These are phyloP conservation scores for Bujurquina vittata DNA, from an alignment of 2,113 vertebrate genomes.

Conservation along the genomic window DNA sequence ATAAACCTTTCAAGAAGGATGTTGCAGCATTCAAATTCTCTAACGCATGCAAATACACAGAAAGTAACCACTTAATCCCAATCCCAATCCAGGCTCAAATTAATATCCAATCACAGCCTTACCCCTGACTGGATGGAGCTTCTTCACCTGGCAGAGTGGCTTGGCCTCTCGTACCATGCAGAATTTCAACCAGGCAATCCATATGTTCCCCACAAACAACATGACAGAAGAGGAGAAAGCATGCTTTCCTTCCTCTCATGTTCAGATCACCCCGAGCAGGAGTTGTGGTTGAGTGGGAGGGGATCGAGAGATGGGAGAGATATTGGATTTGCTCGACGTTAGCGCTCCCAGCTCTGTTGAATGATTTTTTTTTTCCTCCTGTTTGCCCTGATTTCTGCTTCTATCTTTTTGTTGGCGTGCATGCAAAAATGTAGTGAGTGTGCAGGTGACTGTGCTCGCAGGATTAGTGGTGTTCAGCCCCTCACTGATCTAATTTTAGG, in stretches of 20 bases:
- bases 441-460: slow-evolving; percentile 68
- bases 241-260: slow-evolving; percentile 48
- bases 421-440: slow-evolving; percentile 48
- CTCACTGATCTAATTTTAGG: slow-evolving; percentile 76
- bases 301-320: slow-evolving; percentile 72
- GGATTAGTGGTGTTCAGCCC: slow-evolving; percentile 69
- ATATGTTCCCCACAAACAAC: slow-evolving; percentile 50
- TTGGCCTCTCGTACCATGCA: slow-evolving; percentile 27
- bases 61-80: not conserved
- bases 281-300: slow-evolving; percentile 84
- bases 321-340: slow-evolving; percentile 73
- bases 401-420: slow-evolving; percentile 58
- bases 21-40: not conserved
- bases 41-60: not conserved
- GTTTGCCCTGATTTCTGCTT: slow-evolving; percentile 70
- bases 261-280: slow-evolving; percentile 74
- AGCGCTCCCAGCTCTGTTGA: slow-evolving; percentile 59
- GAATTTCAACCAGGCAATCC: slow-evolving; percentile 50
- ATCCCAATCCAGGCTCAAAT: slow-evolving; percentile 15
- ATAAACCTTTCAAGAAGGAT: slow-evolving; percentile 14
- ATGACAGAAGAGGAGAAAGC: slow-evolving; percentile 36
- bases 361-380: slow-evolving; percentile 41
- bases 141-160: slow-evolving; percentile 44
- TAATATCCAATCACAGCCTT: slow-evolving; percentile 20
- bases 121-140: slow-evolving; percentile 14